phyloP scores from a whole-genome alignment of 2,113 vertebrate species.

The Spea multiplicata region DNA sequence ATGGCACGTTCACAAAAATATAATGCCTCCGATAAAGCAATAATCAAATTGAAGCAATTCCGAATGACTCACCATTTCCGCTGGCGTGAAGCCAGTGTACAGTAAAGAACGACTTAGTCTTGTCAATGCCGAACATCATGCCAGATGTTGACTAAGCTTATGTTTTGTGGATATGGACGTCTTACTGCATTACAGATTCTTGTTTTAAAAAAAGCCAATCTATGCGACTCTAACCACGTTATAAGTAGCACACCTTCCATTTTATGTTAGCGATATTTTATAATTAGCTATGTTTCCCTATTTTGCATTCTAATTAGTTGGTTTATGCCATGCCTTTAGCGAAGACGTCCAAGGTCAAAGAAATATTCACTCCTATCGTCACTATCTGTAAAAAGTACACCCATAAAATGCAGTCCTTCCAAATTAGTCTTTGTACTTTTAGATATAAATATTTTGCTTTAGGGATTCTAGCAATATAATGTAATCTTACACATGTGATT shows the following conservation, averaged over 20 bases:
- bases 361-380: background rate
- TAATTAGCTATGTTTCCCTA: background rate
- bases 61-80: slow-evolving; percentile 51
- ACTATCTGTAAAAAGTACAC: background rate
- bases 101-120: slow-evolving; percentile 54
- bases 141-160: slow-evolving; percentile 57
- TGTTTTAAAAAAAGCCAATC: slow-evolving; percentile 39
- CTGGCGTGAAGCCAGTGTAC: slow-evolving; percentile 46
- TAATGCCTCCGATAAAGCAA: slow-evolving; percentile 41
- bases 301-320: slow-evolving; percentile 27
- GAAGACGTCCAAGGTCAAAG: background rate
- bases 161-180: slow-evolving; percentile 48
- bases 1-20: background rate
- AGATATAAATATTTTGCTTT: slow-evolving; percentile 10
- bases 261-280: background rate
- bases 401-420: slow-evolving; percentile 10
- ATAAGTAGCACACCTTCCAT: background rate
- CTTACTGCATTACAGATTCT: slow-evolving; percentile 43
- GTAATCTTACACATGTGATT: slow-evolving; percentile 7
- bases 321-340: background rate
- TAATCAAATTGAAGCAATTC: slow-evolving; percentile 43
- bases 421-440: slow-evolving; percentile 17
- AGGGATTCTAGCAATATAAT: background rate
- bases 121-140: slow-evolving; percentile 50
- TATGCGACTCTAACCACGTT: slow-evolving; percentile 36